phyloP scores from a whole-genome alignment of 2,797 vertebrate genomes.

The Margarornis squamiger region DNA sequence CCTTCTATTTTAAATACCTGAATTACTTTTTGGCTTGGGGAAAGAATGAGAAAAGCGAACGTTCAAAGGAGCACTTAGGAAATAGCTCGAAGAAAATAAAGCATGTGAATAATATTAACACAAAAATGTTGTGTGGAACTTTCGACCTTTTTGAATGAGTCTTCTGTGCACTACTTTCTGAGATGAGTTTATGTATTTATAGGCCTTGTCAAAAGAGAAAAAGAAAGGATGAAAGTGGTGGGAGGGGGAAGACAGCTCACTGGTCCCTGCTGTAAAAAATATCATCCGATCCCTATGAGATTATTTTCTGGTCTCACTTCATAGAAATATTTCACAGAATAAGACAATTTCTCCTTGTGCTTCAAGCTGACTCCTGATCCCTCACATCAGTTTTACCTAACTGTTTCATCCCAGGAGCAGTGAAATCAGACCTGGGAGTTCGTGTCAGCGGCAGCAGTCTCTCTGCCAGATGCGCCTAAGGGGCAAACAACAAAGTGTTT shows the following conservation, averaged over 20 bases:
- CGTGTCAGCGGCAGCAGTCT: conserved; percentile 23
- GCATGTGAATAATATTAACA: conserved; percentile 31
- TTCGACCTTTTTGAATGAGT: conserved; percentile 44
- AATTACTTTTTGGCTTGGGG: neutral
- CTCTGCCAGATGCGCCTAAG: conserved; percentile 45
- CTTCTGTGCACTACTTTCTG: neutral
- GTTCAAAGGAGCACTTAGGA: conserved; percentile 41
- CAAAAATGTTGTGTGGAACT: neutral
- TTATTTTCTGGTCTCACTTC: conserved; percentile 33
- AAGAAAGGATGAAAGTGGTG: conserved; percentile 53
- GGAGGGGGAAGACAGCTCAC: conserved; percentile 2
- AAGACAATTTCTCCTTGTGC: conserved; percentile 44
- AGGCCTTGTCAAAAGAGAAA: conserved; percentile 60
- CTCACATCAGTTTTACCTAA: conserved; percentile 49
- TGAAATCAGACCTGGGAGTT: conserved; percentile 36
- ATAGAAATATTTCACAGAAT: conserved; percentile 64
- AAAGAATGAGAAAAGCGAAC: neutral
- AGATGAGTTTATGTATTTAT: conserved; percentile 40
- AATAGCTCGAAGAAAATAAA: conserved; percentile 44
- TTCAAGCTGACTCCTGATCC: conserved; percentile 36
- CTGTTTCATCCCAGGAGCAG: conserved; percentile 61
- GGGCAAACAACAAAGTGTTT: conserved; percentile 54
- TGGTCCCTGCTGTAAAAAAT: conserved; percentile 48
- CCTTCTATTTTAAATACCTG: conserved; percentile 7
- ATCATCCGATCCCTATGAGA: neutral